Conservation (phyloP, 2,888 invertebrate genomes). For the Strigamia maritima region DNA sequence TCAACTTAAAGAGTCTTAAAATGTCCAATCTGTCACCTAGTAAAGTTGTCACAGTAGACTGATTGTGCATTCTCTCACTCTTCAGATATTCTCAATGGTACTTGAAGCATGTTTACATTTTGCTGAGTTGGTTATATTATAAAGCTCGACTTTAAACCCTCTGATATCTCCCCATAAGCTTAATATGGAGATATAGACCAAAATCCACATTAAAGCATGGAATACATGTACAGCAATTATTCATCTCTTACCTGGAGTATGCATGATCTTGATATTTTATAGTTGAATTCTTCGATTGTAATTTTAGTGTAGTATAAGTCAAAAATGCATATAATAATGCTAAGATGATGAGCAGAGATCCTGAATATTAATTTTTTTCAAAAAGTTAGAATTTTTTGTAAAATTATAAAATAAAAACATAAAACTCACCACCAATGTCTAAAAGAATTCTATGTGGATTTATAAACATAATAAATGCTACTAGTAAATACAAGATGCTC, state of each 20-base stretch:
- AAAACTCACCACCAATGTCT: neutral
- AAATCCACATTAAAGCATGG: neutral
- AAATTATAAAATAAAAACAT: no score
- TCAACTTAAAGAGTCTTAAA: no score
- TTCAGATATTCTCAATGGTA: no score
- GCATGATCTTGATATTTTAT: neutral
- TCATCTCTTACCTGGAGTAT: neutral
- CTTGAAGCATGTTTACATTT: no score
- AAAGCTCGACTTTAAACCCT: no score
- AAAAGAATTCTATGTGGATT: constrained; percentile 51
- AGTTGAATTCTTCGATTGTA: neutral
- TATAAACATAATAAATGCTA: constrained; percentile 53
- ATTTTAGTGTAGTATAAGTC: neutral
- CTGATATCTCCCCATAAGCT: no score
- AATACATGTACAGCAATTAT: no score
- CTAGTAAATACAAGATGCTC: constrained; percentile 53
- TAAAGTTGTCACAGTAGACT: no score
- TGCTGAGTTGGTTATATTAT: no score
- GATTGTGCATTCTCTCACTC: no score
- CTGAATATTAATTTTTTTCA: neutral
- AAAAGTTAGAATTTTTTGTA: no score
- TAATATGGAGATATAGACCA: neutral
- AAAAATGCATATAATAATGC: neutral
- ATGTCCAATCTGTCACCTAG: no score
- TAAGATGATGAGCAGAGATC: neutral